Evolutionary conservation across 2,888 invertebrate species (phyloP), one percentile per base, ranked within the genome.

Genomic region (Opisthograptis luteolata): DNA sequence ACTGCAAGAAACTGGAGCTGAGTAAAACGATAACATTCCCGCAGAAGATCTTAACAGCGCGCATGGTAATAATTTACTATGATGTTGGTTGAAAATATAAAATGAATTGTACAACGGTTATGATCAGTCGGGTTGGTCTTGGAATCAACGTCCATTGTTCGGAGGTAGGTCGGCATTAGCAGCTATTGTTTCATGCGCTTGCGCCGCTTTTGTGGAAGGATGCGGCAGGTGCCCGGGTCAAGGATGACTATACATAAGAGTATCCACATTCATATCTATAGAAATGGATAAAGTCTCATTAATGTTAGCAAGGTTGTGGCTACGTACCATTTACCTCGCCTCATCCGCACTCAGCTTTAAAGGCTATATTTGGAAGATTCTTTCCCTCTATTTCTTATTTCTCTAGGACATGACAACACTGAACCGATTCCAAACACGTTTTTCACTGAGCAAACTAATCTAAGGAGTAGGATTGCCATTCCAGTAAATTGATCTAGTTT

Each of bases 191-290:
- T 57, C 59, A 62, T 41, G 63, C 58, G 62, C 59, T 58, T 59
- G 64, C 61, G 64, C 58, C 55, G 55, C 59, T 51, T 55, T 58
- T 50, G 58, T 62, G 62, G 65, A 64, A 68, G 67, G 70, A 70
- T 70, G 31, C 35, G 58, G 40, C 79, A 78, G 73, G 80, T 80
- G 76, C 64, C 58, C 65, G 54, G 78, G 79, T 79, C 80, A 79
- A 79, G 78, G 79, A 75, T 75, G 43, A 59, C 59, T 61, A 12
- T 22, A 34, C 37, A 30, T 22, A 39, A 15, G 14, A 17, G 6
- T 17, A 15, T 13, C n/a, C 8, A 14, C 17, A 15, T 13, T 5
- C 8, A 14, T 20, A 30, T 34, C 15, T 24, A n/a, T 17, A 37
- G 14, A 32, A 32, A 35, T 13, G 22, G 13, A 22, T 31, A 30